Percentiles rank a stretch among this genome's conserved stretches.
Evolutionary conservation across 2,888 invertebrate genomes (phyloP).

Genomic region (Hydraecia micacea): DNA sequence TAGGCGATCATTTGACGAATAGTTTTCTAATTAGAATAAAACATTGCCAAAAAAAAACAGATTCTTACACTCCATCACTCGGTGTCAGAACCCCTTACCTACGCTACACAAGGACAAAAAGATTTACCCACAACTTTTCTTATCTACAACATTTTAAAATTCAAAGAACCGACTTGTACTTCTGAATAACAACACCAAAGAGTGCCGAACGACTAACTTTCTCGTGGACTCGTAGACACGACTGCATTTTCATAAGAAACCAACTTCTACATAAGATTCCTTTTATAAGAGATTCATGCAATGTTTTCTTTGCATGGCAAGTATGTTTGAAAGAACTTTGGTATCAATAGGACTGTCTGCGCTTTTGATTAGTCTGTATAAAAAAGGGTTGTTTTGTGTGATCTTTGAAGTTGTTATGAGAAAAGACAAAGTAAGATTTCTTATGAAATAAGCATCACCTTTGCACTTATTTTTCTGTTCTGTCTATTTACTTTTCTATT

Average conservation of each 20-base stretch:
- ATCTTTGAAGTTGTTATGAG: neutral
- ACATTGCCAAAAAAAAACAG: too few relatives aligned
- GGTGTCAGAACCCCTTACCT: too few relatives aligned
- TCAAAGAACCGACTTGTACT: constrained; percentile 52
- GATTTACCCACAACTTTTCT: constrained; percentile 26
- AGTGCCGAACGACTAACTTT: constrained; percentile 37
- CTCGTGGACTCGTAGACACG: constrained; percentile 26
- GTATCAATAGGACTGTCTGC: constrained; percentile 7
- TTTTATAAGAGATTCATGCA: constrained; percentile 35
- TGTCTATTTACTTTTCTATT: too few relatives aligned
- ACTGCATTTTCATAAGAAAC: constrained; percentile 55
- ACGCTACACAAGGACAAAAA: neutral
- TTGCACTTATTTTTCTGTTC: too few relatives aligned
- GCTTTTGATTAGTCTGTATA: constrained; percentile 6
- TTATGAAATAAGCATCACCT: too few relatives aligned
- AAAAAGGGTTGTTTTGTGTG: neutral
- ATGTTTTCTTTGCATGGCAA: constrained; percentile 53
- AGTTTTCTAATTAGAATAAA: neutral
- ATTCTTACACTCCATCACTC: too few relatives aligned
- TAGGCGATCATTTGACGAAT: neutral
- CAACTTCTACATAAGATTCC: constrained; percentile 42
- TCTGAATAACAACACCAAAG: constrained; percentile 58
- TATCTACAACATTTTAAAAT: constrained; percentile 56
- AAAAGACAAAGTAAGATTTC: neutral
- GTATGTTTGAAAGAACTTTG: constrained; percentile 10